A percentile compares a stretch with the other conserved stretches of the same genome.
These are phyloP conservation scores for Vanessa cardui DNA, from an alignment of 2,888 invertebrate species.

Conservation along the genomic window DNA sequence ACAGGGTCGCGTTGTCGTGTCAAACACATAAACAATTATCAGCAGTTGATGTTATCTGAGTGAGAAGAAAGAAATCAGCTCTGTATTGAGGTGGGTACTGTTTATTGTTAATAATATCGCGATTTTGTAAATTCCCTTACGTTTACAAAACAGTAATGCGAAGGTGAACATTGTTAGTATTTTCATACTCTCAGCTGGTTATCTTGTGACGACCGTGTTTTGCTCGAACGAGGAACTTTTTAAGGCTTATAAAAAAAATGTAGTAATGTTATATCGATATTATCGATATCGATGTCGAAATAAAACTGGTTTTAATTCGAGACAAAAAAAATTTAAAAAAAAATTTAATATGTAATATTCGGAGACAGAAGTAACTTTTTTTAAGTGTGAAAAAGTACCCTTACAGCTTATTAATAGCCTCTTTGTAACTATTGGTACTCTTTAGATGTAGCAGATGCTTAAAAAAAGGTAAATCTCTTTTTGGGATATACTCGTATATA, in stretches of 20 bases:
- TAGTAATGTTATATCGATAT: no score
- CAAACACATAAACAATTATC: constrained; percentile 59
- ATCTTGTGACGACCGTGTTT: constrained; percentile 6
- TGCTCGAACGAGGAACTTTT: neutral
- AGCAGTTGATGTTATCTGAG: constrained; percentile 24
- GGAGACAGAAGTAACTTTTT: no score
- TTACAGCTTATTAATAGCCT: no score
- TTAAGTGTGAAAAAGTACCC: no score
- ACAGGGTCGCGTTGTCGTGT: constrained; percentile 48
- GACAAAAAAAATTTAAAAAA: no score
- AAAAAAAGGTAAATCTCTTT: no score
- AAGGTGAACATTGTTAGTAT: neutral
- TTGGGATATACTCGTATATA: no score
- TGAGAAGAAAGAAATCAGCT: constrained; percentile 23
- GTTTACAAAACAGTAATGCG: neutral
- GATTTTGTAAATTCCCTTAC: neutral
- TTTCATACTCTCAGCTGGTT: constrained; percentile 8
- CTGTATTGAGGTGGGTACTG: constrained; percentile 32
- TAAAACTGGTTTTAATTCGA: no score
- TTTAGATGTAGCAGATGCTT: no score
- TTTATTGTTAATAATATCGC: neutral
- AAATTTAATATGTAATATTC: no score
- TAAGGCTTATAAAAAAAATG: neutral
- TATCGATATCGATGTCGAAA: no score
- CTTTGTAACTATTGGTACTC: no score